Percentiles rank a stretch among this genome's conserved stretches.
phyloP scores from a whole-genome alignment of 2,113 vertebrate species.

The Suricata suricatta region DNA sequence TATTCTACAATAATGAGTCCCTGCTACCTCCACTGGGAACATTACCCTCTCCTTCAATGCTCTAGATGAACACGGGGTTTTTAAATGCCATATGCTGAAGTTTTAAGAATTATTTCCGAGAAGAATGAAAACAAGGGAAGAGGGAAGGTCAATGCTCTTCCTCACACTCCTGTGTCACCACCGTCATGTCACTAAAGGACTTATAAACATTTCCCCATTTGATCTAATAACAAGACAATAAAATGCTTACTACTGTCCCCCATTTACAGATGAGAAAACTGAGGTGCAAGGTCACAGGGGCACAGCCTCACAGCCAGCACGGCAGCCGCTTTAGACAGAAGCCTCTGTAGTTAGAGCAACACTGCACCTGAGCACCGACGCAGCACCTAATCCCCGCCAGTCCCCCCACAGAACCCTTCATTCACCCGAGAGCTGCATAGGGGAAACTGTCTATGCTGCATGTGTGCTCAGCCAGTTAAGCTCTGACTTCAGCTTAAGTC shows the following conservation, averaged over 20 bases:
- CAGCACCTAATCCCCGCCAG: background rate
- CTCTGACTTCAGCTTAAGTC: no score
- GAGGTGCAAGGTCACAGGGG: background rate
- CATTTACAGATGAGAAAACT: background rate
- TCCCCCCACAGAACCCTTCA: background rate
- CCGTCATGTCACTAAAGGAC: no score
- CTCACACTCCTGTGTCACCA: accelerated
- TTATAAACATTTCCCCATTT: background rate
- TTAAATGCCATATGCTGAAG: background rate
- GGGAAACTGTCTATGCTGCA: background rate
- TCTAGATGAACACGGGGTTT: background rate
- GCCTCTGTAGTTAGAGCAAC: background rate
- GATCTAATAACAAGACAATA: background rate
- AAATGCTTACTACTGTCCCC: background rate
- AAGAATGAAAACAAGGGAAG: background rate
- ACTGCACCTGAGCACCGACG: background rate
- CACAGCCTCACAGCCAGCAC: background rate
- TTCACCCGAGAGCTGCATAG: background rate
- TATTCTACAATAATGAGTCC: background rate
- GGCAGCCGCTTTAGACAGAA: background rate
- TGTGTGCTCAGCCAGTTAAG: no score
- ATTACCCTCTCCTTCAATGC: background rate
- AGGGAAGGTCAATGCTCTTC: background rate
- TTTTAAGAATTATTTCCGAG: background rate
- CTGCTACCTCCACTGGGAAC: background rate